Evolutionary conservation across 2,888 invertebrate genomes (phyloP).

Genomic region (Thalpophila matura): DNA sequence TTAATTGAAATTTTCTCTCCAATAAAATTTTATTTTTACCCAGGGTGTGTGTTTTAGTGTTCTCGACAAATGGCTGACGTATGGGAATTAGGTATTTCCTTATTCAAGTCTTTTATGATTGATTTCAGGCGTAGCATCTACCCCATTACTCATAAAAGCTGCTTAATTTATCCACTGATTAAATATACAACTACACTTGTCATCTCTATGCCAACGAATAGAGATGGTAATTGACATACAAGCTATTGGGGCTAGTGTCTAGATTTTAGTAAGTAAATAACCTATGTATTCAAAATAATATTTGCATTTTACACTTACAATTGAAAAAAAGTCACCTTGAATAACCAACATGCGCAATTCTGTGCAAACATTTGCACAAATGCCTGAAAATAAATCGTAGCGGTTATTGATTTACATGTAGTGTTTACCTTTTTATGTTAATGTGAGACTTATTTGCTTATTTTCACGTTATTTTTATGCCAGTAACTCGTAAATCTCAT

Average conservation of each 20-base stretch:
- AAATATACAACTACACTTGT: too few relatives aligned
- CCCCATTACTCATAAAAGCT: too few relatives aligned
- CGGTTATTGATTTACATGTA: slow-evolving; percentile 24
- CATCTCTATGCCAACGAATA: too few relatives aligned
- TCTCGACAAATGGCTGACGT: background rate
- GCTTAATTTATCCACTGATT: too few relatives aligned
- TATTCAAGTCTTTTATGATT: background rate
- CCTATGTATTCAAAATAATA: background rate
- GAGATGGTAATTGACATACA: too few relatives aligned
- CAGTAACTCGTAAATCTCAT: too few relatives aligned
- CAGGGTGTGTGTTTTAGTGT: background rate
- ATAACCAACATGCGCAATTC: slow-evolving; percentile 53
- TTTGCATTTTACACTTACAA: background rate
- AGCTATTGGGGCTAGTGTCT: background rate
- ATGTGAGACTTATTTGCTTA: slow-evolving; percentile 2
- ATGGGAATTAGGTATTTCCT: background rate
- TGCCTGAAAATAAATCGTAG: slow-evolving; percentile 42
- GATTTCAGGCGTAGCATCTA: background rate
- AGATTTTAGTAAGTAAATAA: background rate
- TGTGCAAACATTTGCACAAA: slow-evolving; percentile 57
- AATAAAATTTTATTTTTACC: background rate
- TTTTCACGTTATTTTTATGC: background rate
- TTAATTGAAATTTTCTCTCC: background rate
- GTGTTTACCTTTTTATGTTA: slow-evolving; percentile 15
- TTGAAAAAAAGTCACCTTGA: slow-evolving; percentile 46